phyloP scores from a whole-genome alignment of 2,113 vertebrate species.

The Petromus typicus region DNA sequence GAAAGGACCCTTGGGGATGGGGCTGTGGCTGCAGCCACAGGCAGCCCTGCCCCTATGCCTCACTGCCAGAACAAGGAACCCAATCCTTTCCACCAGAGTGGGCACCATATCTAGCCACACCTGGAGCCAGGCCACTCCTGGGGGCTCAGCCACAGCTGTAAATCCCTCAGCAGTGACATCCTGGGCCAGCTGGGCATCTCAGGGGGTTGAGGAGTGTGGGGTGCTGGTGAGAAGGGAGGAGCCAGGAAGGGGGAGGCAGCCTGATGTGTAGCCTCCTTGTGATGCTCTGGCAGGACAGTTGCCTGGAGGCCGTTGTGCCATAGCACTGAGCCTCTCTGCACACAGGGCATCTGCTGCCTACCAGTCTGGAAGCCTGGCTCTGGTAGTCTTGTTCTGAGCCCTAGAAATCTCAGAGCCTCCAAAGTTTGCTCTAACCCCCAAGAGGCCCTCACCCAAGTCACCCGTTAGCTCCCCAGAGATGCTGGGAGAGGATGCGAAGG shows the following conservation, averaged over 20 bases:
- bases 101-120: rapidly evolving
- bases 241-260: rapidly evolving
- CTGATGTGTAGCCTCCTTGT: rapidly evolving
- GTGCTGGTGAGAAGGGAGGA: not conserved
- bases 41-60: not conserved
- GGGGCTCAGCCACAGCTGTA: not conserved
- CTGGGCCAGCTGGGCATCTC: not conserved
- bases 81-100: not conserved
- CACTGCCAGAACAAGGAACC: not conserved
- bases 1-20: rapidly evolving
- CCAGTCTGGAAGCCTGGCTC: not conserved
- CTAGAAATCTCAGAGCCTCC: not conserved
- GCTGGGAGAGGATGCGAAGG: constrained; percentile 78
- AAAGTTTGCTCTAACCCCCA: rapidly evolving
- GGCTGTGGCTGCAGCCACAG: not conserved
- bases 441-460: not conserved
- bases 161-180: not conserved
- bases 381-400: not conserved
- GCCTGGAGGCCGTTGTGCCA: not conserved
- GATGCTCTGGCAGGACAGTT: not conserved
- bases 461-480: constrained; percentile 66
- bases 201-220: not conserved
- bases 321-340: not conserved
- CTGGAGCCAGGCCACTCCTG: not conserved
- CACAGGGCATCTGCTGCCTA: not conserved